Base-by-base conservation (phyloP, 2,113 vertebrate species). In the Microcebus murinus region DNA sequence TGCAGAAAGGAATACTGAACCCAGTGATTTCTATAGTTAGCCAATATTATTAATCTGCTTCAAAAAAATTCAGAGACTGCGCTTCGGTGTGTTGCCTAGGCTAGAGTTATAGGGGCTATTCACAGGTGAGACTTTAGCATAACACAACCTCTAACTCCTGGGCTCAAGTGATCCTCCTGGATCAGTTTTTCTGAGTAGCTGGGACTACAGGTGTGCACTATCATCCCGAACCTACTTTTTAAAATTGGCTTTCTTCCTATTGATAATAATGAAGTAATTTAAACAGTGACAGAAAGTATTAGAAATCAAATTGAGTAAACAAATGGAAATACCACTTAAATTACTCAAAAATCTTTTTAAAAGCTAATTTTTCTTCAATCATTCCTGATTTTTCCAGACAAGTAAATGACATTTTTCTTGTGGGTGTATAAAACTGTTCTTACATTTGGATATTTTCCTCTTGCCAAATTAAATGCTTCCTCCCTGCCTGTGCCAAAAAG, bases 401-500 rank as follows among this genome's bases (percentile, higher is more conserved):
- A 84, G 29, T 81, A 94, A 67, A 67, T 90, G 84, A 89, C 73
- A 88, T 63, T 96, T 95, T 96, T 97, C 76, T 88, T 70, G 1
- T 77, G 21, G 36, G 88, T 81, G 6, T 84, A 90, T 90, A 12
- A 95, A 97, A 94, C 50, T 96, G 21, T 29, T 81, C 76, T 95
- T 95, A 77, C 14, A 96, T 94, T 88, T 94, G 61, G 59, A 29
- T 94, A 81, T 42, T 96, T 94, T 79, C 11, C 42, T 95, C 70
- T 95, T 97, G 80, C 68, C 94, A 94, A 96, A 94, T 79, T 34
- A 95, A 96, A 86, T 94, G 50, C 39, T 86, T 96, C 55, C 36
- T 87, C 45, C 50, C 77, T 92, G 83, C 8, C 85, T 90, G 29
- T 67, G 61, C 31, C 87, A 89, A 96, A 93, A 93, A 91, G 52